These are phyloP conservation scores for Nemotelus pantherinus DNA, from an alignment of 2,888 invertebrate species.

Conservation along the genomic window DNA sequence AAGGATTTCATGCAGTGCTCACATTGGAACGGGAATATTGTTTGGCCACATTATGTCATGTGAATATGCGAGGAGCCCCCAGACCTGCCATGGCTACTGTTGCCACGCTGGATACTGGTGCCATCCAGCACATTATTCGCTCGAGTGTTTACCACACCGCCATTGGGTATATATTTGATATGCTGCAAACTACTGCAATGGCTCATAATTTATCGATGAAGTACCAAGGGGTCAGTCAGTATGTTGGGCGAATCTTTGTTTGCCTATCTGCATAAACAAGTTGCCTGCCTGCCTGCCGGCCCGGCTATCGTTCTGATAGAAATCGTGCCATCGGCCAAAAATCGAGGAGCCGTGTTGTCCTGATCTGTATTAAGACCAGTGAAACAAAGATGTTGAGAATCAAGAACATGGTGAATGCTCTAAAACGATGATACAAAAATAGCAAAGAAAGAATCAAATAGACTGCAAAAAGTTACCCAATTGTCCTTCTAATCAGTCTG, in stretches of 20 bases:
- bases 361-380: constrained; percentile 1
- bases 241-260: constrained; percentile 25
- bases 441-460: neutral
- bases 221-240: constrained; percentile 17
- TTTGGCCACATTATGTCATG: constrained; percentile 4
- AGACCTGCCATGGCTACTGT: constrained; percentile 7
- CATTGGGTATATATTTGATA: constrained; percentile 32
- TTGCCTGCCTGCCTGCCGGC: neutral
- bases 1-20: constrained; percentile 41
- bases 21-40: constrained; percentile 31
- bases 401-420: neutral
- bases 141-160: constrained; percentile 11
- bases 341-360: constrained; percentile 4
- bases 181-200: constrained; percentile 42
- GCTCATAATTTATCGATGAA: constrained; percentile 38
- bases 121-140: constrained; percentile 23
- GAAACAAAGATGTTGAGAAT: constrained; percentile 1
- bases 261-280: constrained; percentile 41
- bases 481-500: constrained; percentile 22
- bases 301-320: neutral
- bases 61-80: neutral
- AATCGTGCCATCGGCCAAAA: constrained; percentile 23
- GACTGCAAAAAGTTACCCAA: constrained; percentile 9
- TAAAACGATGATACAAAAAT: neutral
- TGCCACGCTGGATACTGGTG: constrained; percentile 5